Evolutionary conservation across 2,888 invertebrate genomes (phyloP).

Genomic region (Amphipoea oculea): DNA sequence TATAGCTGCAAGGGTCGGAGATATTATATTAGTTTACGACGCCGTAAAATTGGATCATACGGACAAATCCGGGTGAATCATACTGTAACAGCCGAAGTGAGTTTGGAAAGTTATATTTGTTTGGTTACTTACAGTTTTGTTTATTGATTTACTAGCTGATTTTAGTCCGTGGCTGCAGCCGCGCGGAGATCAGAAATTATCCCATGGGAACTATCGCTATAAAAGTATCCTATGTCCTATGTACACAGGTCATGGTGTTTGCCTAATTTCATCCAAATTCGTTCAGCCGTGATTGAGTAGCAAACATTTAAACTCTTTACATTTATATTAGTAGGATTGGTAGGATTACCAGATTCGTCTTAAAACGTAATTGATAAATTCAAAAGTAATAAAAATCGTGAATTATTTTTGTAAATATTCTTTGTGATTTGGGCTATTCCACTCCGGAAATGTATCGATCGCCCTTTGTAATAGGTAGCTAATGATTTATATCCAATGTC

Average conservation of each 20-base stretch:
- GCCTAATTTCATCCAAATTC: neutral
- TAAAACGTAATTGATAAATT: conserved; percentile 10
- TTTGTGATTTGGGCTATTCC: neutral
- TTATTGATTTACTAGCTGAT: conserved; percentile 19
- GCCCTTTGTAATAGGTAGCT: conserved; percentile 1
- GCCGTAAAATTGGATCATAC: conserved; percentile 59
- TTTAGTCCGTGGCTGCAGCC: neutral
- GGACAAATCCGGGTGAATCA: conserved; percentile 42
- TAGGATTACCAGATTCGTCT: neutral
- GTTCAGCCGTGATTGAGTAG: neutral
- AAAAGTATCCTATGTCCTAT: neutral
- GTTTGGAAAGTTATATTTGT: conserved; percentile 32
- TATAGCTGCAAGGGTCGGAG: conserved; percentile 50
- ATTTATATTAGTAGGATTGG: neutral
- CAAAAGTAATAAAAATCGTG: conserved; percentile 9
- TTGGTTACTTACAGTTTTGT: conserved; percentile 33
- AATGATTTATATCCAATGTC: conserved; percentile 42
- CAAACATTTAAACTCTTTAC: neutral
- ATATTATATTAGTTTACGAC: conserved; percentile 63
- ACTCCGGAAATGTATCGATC: conserved; percentile 3
- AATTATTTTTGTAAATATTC: conserved; percentile 1
- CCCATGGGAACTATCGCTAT: neutral
- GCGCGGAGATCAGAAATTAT: neutral
- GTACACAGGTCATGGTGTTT: neutral
- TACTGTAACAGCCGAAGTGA: conserved; percentile 22